Evolutionary conservation across 2,888 invertebrate species (phyloP), one percentile per base, ranked within the genome.

Genomic region (Eumerus sabulonum): DNA sequence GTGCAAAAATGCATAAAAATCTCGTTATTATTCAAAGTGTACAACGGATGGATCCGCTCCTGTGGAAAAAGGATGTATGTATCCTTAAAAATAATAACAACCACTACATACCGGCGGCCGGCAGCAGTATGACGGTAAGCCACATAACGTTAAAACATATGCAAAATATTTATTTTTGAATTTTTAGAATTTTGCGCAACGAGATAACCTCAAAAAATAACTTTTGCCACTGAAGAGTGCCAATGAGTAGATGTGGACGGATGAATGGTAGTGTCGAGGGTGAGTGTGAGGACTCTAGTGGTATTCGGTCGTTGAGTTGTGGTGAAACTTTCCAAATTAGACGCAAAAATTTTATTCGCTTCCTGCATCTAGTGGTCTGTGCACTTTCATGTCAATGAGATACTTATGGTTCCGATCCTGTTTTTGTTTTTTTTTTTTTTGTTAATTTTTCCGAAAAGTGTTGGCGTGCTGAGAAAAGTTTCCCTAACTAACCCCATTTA

Each of bases 251-350:
- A 27, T n/a, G 19, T 18, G 13, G 27, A 4, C 27, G 27, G 27
- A 27, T 7, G 54, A 57, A 9, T 1, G 47, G 7, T 27, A 27
- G 27, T 2, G 27, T 4, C 2, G 27, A 27, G 27, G 27, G 27
- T 27, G 2, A 27, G 27, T 7, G 27, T 27, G 27, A 27, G 27
- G 27, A 27, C 27, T 27, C 27, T n/a, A n/a, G n/a, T n/a, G 7
- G 27, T 27, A 7, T 27, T 27, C 38, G 56, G 47, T 9, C 40
- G n/a, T 36, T 36, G 27, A 57, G 27, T 53, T 35, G 44, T 40
- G 40, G 51, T 27, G 36, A 71, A 71, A 76, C 50, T 71, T 76
- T 76, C 71, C 47, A 76, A 76, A 76, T 76, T 57, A 76, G 62
- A 66, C 56, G 66, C 27, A 50, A 56, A 40, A 40, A 51, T 54